These are phyloP conservation scores for Oreonectes daqikongensis DNA, from an alignment of 2,797 vertebrate species.

Conservation along the genomic window DNA sequence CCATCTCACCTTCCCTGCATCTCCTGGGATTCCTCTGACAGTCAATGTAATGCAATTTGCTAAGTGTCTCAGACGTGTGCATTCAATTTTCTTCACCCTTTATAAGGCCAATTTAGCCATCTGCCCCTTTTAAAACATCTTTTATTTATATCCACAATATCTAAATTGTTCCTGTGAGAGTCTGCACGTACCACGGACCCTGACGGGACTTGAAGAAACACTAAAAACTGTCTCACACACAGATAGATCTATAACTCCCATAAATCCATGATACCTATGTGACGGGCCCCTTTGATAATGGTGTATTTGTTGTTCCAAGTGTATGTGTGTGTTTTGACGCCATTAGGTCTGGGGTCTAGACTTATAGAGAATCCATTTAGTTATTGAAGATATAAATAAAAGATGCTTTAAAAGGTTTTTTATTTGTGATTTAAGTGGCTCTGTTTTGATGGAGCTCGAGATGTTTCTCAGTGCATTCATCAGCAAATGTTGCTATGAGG, in stretches of 20 bases:
- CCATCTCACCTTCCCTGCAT: not conserved
- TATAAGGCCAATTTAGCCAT: slow-evolving; percentile 54
- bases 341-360: slow-evolving; percentile 48
- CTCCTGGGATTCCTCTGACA: slow-evolving; percentile 34
- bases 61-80: slow-evolving; percentile 69
- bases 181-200: slow-evolving; percentile 45
- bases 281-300: not conserved
- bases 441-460: not conserved
- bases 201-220: slow-evolving; percentile 29
- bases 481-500: not conserved
- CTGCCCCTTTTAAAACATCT: slow-evolving; percentile 67
- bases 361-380: slow-evolving; percentile 69
- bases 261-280: slow-evolving; percentile 8
- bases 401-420: slow-evolving; percentile 62
- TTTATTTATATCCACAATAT: slow-evolving; percentile 77
- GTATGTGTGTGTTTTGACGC: slow-evolving; percentile 53
- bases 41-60: slow-evolving; percentile 61
- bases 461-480: not conserved
- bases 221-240: slow-evolving; percentile 56
- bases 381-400: slow-evolving; percentile 75
- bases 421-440: not conserved
- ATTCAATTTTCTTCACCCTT: slow-evolving; percentile 67
- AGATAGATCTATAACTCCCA: slow-evolving; percentile 23
- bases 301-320: not conserved
- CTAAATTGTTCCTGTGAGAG: slow-evolving; percentile 70